Conservation (phyloP, 1,140 invertebrate species). For the Amyelois transitella region DNA sequence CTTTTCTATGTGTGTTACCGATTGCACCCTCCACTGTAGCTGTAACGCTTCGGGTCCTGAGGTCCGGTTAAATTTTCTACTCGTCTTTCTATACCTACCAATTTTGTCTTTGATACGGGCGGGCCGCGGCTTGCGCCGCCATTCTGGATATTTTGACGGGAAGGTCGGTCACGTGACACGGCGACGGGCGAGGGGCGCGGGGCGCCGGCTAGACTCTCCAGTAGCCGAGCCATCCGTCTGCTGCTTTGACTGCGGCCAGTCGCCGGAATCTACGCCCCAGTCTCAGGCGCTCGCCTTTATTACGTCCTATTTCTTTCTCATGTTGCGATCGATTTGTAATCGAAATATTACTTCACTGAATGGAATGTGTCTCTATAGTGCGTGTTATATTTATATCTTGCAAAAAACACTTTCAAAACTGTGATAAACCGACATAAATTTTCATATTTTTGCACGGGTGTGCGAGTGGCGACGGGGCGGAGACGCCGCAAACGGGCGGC, state of each 20-base stretch:
- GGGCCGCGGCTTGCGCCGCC: slow-evolving; percentile 60
- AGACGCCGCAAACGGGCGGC: slow-evolving; percentile 37
- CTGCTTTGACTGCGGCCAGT: slow-evolving; percentile 66
- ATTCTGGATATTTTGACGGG: slow-evolving; percentile 85
- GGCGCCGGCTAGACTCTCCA: slow-evolving; percentile 73
- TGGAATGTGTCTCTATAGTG: slow-evolving; percentile 3
- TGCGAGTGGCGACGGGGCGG: slow-evolving; percentile 45
- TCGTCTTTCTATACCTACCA: too few relatives aligned
- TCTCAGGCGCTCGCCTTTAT: slow-evolving; percentile 29
- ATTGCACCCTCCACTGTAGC: too few relatives aligned
- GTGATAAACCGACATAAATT: slow-evolving; percentile 28
- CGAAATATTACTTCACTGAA: background rate
- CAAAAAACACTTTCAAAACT: slow-evolving; percentile 15
- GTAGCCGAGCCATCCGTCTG: slow-evolving; percentile 74
- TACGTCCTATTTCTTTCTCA: slow-evolving; percentile 24
- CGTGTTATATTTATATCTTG: background rate
- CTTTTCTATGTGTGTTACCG: too few relatives aligned
- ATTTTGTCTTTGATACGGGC: slow-evolving; percentile 33
- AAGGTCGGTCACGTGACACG: slow-evolving; percentile 79
- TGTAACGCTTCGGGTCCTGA: too few relatives aligned
- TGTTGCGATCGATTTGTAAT: background rate
- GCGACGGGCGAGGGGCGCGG: slow-evolving; percentile 45
- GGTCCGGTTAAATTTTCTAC: too few relatives aligned
- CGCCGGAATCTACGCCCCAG: slow-evolving; percentile 54
- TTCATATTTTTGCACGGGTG: slow-evolving; percentile 58